Conservation (phyloP, 2,113 vertebrate genomes). For the Ranitomeya variabilis region DNA sequence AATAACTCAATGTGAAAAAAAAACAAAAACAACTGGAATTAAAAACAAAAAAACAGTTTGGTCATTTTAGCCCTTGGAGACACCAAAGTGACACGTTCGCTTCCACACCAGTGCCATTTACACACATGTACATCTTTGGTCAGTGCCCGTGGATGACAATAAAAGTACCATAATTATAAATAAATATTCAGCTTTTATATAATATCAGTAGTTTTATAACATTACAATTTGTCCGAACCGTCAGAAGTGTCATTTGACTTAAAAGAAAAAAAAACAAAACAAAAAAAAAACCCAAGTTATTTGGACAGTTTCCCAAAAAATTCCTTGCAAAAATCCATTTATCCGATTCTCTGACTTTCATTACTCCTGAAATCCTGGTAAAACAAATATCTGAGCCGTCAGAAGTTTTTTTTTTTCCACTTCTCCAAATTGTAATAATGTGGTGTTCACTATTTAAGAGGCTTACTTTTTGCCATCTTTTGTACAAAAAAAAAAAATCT, state of each 20-base stretch:
- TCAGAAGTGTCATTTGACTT: background rate
- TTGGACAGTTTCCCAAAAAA: background rate
- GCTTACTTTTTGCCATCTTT: no score
- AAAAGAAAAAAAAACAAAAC: background rate
- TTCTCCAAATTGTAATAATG: background rate
- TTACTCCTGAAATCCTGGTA: background rate
- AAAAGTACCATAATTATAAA: background rate
- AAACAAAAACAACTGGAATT: background rate
- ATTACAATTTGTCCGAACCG: background rate
- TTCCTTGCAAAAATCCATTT: background rate
- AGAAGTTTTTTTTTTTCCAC: background rate
- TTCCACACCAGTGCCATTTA: background rate
- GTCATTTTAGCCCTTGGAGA: background rate
- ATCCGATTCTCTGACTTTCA: no score
- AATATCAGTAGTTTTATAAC: background rate
- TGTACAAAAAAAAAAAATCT: background rate
- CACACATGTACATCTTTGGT: constrained; percentile 25
- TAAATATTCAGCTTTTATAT: background rate
- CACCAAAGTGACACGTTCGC: background rate
- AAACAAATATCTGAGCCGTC: background rate
- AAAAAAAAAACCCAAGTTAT: background rate
- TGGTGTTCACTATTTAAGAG: background rate
- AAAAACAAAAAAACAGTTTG: background rate
- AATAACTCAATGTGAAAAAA: background rate
- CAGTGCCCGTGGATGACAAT: background rate